Conservation (phyloP, 2,113 vertebrate genomes). For the Panthera tigris region DNA sequence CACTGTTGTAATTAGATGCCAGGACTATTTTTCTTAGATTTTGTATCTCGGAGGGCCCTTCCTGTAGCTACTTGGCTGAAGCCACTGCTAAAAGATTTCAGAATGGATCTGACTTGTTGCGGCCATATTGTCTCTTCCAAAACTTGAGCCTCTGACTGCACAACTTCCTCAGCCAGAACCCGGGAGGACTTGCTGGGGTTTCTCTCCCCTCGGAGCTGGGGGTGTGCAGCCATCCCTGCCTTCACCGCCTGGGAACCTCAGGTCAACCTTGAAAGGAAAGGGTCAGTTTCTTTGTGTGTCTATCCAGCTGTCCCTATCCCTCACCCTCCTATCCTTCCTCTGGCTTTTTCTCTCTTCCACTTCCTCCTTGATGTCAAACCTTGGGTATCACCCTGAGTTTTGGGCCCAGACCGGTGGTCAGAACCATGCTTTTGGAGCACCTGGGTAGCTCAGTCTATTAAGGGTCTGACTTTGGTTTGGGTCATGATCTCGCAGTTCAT, state of each 20-base stretch:
- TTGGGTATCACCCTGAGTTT: neutral
- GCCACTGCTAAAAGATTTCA: slow-evolving; percentile 81
- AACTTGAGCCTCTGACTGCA: slow-evolving; percentile 10
- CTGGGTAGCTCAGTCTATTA: no score
- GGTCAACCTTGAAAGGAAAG: neutral
- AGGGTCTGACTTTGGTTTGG: no score
- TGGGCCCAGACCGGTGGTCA: neutral
- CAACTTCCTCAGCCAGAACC: neutral
- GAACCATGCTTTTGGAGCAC: neutral
- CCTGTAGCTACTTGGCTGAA: slow-evolving; percentile 84
- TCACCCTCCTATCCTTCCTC: neutral
- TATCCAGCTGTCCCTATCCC: rapidly evolving
- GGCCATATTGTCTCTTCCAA: slow-evolving; percentile 70
- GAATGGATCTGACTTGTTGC: slow-evolving; percentile 66
- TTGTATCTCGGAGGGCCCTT: slow-evolving; percentile 89
- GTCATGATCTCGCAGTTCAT: no score
- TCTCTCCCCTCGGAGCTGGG: neutral
- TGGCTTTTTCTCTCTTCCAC: neutral
- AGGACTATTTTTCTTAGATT: slow-evolving; percentile 95
- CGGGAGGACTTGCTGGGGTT: neutral
- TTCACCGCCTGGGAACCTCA: no score
- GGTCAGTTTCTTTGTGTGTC: neutral
- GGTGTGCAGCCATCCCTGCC: neutral
- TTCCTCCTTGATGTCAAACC: neutral
- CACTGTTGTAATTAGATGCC: slow-evolving; percentile 99